Evolutionary conservation across 2,797 vertebrate species (phyloP).

Genomic region (Valencia hispanica): DNA sequence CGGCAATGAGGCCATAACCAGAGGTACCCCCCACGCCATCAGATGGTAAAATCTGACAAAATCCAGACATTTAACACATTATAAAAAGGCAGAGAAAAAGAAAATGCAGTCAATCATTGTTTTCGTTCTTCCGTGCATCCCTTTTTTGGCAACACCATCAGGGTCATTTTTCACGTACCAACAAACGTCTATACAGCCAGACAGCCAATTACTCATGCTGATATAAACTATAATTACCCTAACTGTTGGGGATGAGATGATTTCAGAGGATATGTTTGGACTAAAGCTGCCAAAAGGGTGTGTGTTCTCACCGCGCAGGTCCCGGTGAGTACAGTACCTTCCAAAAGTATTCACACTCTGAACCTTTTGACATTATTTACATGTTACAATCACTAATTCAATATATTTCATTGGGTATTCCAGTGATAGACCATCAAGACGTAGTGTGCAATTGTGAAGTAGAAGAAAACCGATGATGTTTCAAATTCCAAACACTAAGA

Average conservation of each 20-base stretch:
- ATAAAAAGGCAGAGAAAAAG: conserved; percentile 18
- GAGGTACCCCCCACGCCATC: conserved; percentile 79
- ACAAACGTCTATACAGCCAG: conserved; percentile 50
- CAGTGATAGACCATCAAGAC: neutral
- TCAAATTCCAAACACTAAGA: no score
- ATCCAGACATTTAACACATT: conserved; percentile 54
- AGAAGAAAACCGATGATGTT: neutral
- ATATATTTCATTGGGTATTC: neutral
- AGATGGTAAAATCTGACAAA: conserved; percentile 79
- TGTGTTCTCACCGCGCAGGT: conserved; percentile 3
- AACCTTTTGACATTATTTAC: neutral
- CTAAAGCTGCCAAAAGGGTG: conserved; percentile 41
- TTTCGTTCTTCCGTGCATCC: conserved; percentile 41
- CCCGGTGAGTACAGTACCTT: neutral
- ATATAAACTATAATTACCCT: conserved; percentile 61
- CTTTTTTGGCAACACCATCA: conserved; percentile 36
- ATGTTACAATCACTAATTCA: neutral
- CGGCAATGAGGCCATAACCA: conserved; percentile 79
- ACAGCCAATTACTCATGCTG: conserved; percentile 55
- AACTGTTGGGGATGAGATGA: conserved; percentile 42
- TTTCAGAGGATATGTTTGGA: conserved; percentile 35
- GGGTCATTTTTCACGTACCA: conserved; percentile 65
- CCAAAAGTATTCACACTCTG: neutral
- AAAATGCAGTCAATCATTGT: conserved; percentile 43
- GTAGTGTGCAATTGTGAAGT: neutral